A percentile compares a stretch with the other conserved stretches of the same genome.
Conservation (phyloP, 2,888 invertebrate genomes). For the Tricholauxania praeusta region DNA sequence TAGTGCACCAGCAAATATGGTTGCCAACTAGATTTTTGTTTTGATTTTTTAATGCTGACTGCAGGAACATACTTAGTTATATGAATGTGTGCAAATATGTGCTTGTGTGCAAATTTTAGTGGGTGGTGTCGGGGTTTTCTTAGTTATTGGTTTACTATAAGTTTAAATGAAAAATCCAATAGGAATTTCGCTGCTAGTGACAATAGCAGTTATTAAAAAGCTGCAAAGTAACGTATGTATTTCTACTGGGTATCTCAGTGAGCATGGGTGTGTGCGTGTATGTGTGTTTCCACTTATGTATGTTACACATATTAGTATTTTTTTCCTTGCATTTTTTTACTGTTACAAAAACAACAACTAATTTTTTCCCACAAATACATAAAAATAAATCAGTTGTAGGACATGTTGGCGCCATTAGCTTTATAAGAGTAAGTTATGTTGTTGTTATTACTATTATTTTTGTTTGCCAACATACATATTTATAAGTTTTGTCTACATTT, state of each 20-base stretch:
- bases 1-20: too few relatives aligned
- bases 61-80: too few relatives aligned
- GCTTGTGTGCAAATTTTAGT: too few relatives aligned
- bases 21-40: too few relatives aligned
- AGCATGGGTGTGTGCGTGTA: neutral
- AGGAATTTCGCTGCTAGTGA: too few relatives aligned
- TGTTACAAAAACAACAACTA: conserved; percentile 41
- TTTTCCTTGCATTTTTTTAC: neutral
- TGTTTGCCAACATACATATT: neutral
- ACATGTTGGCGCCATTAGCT: conserved; percentile 65
- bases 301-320: neutral
- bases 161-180: too few relatives aligned
- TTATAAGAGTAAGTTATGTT: conserved; percentile 39
- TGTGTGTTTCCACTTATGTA: neutral
- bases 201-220: too few relatives aligned
- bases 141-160: too few relatives aligned
- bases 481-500: too few relatives aligned
- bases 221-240: neutral
- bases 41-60: too few relatives aligned
- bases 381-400: conserved; percentile 65
- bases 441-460: neutral
- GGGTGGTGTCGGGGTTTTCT: too few relatives aligned
- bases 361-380: conserved; percentile 49
- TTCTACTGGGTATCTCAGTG: neutral
- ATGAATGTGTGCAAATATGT: too few relatives aligned